Evolutionary conservation across 2,113 vertebrate species (phyloP), one percentile per base, ranked within the genome.

Genomic region (Gallinago jamesoni): DNA sequence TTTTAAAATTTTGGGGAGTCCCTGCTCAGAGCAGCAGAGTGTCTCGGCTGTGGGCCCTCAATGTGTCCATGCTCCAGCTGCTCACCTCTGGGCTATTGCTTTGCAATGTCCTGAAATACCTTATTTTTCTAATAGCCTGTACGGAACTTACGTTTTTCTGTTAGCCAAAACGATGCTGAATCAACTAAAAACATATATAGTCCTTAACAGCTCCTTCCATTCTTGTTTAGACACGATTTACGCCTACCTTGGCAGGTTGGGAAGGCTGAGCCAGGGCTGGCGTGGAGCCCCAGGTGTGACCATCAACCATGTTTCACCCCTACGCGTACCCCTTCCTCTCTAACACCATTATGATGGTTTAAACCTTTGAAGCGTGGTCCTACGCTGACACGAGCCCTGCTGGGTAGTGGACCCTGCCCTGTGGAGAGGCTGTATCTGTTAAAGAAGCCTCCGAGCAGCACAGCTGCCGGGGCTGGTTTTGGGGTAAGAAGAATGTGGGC

Each of bases 331-430:
- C 14, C 21, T 8, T 14, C 0, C 15, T 28, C 13, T 1, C 22
- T 8, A 23, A 28, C 14, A 12, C 57, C 35, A 56, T 18, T 4
- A 8, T 11, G 59, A 8, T 4, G 3, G n/a, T 3, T 74, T 12
- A 37, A 45, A 37, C 37, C 12, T 33, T 17, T 6, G 5, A 9
- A 21, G 19, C 3, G 14, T 18, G 20, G 30, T 4, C 27, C 30
- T 6, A 2, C 2, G 25, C 6, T 41, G 31, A 3, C 1, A 0
- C 1, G 14, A 39, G 22, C 23, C 14, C 20, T 20, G 6, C 10
- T 33, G 7, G 14, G 30, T 9, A 14, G 22, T 9, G 2, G 7
- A 1, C 20, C 37, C 24, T 9, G 31, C 63, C 30, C 1, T 0
- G 2, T 5, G 47, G n/a, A 5, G 7, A 10, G 10, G 7, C 43